Evolutionary conservation across 1,140 invertebrate species (phyloP), one percentile per base, ranked within the genome.

Genomic region (Aphis craccivora): DNA sequence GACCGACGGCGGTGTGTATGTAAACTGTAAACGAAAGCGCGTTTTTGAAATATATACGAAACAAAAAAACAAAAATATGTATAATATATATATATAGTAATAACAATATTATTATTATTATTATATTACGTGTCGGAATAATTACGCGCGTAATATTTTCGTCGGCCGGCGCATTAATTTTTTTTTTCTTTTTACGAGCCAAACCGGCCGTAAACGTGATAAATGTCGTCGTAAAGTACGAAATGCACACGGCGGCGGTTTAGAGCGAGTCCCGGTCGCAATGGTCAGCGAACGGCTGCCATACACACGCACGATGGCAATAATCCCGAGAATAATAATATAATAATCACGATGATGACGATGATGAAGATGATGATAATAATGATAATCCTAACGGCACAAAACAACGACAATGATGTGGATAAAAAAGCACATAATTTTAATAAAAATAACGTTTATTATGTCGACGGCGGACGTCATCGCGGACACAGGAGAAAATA

Each of bases 171-270:
- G 35, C 35, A 53, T 55, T 89, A 18, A 23, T 89, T 89, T 55
- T 37, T 37, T 89, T 87, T 88, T 89, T n/a, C n/a, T n/a, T 37
- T 53, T 89, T 89, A 89, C 35, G 88, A 55, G 51, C 88, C 22
- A 55, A 89, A 89, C 88, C 88, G 88, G 48, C 48, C 51, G 6
- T 55, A 89, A 89, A 89, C 88, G 35, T 40, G 88, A 89, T 89
- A 89, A 89, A 89, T 37, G 88, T 89, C 88, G 35, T 89, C 88
- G 88, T 89, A 89, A 89, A 89, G 88, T 55, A 89, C 88, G 51
- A 55, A 25, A 40, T 53, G 51, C 88, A 55, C 22, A 22, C 88
- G 88, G 51, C 35, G 88, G 48, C 51, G 88, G 51, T 53, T 89
- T 89, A 40, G 55, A 89, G 88, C n/a, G 35, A 25, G 48, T 37